Conservation (phyloP, 92 coral and sea anemone species). For the Paramuricea clavata region DNA sequence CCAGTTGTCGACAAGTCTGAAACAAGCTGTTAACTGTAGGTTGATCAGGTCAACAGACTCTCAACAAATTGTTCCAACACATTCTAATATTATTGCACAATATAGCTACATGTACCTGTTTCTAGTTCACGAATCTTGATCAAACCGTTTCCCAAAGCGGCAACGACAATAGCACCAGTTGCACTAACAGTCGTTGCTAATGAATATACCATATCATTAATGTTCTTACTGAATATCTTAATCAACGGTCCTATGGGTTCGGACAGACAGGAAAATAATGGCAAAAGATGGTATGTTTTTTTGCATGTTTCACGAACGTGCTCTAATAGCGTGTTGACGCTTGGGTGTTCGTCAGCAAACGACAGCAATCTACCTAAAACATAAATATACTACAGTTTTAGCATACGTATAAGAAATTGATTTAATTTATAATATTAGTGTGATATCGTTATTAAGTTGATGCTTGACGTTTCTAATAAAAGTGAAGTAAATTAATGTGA, state of each 20-base stretch:
- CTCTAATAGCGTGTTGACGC: slow-evolving; percentile 42
- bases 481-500: too few species aligned
- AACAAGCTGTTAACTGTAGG: too few species aligned
- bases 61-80: too few species aligned
- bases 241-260: slow-evolving; percentile 74
- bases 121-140: slow-evolving; percentile 69
- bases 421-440: too few species aligned
- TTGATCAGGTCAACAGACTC: too few species aligned
- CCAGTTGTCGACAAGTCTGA: too few species aligned
- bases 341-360: slow-evolving; percentile 42
- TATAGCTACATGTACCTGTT: neutral
- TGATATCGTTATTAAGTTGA: too few species aligned
- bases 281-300: slow-evolving; percentile 41
- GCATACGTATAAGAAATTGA: neutral
- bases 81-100: too few species aligned
- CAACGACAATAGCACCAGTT: slow-evolving; percentile 48
- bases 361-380: slow-evolving; percentile 57
- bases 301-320: slow-evolving; percentile 26
- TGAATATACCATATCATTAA: slow-evolving; percentile 39
- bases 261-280: slow-evolving; percentile 64
- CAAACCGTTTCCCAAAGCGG: slow-evolving; percentile 55
- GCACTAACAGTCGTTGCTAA: slow-evolving; percentile 53
- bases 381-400: neutral
- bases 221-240: slow-evolving; percentile 49
- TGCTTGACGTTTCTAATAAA: too few species aligned